Evolutionary conservation across 92 coral and sea anemone genomes (phyloP).

Genomic region (Heteractis magnifica): DNA sequence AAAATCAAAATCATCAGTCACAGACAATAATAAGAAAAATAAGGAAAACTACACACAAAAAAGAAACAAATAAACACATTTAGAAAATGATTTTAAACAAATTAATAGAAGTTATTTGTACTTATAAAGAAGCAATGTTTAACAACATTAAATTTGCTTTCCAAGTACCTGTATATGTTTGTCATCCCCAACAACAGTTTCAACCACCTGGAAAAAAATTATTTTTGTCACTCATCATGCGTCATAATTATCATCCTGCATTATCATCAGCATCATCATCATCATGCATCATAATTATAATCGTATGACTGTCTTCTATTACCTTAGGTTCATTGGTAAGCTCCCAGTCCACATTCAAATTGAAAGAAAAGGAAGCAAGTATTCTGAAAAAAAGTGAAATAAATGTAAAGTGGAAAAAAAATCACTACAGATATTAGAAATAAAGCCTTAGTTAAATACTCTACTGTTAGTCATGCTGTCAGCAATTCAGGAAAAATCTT

Average conservation of each 20-base stretch:
- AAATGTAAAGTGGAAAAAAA: not conserved
- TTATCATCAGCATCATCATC: not conserved
- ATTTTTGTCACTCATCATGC: not conserved
- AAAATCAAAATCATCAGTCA: not conserved
- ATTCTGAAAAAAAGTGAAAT: slow-evolving; percentile 58
- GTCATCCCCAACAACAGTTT: slow-evolving; percentile 10
- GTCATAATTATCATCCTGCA: not conserved
- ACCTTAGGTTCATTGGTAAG: slow-evolving; percentile 61
- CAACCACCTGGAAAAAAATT: slow-evolving; percentile 5
- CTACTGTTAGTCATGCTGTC: not conserved
- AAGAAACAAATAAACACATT: not conserved
- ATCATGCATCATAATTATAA: not conserved
- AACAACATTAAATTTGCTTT: not conserved
- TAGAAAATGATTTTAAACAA: not conserved
- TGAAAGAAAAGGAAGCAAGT: slow-evolving; percentile 92
- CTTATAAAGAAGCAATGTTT: not conserved
- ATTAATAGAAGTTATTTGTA: not conserved
- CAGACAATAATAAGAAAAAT: not conserved
- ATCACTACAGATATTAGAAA: not conserved
- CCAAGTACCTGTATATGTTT: slow-evolving; percentile 25
- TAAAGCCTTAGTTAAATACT: not conserved
- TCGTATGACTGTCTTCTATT: not conserved
- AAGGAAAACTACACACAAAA: not conserved
- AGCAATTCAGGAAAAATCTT: no score
- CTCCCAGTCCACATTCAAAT: slow-evolving; percentile 98